Evolutionary conservation across 2,888 invertebrate genomes (phyloP).

Genomic region (Teleiodes luculella): DNA sequence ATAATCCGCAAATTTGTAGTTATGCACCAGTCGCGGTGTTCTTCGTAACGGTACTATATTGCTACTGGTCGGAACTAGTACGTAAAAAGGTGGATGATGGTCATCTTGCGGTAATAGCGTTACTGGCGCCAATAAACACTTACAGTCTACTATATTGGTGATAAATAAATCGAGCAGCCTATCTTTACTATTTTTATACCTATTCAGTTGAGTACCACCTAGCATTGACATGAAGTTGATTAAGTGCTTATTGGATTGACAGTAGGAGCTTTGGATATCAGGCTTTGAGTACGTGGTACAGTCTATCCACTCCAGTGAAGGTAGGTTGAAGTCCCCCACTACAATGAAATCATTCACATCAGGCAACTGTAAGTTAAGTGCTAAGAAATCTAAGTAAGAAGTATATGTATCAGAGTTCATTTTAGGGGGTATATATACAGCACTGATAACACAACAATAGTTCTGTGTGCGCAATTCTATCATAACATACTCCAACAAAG

Average conservation of each 20-base stretch:
- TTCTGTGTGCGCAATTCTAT: too few relatives aligned
- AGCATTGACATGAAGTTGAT: constrained; percentile 7
- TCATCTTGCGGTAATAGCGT: not conserved
- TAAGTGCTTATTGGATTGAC: not conserved
- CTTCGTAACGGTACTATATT: not conserved
- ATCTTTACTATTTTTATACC: not conserved
- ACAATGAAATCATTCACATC: constrained; percentile 1
- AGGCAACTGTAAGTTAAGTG: not conserved
- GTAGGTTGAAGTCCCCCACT: constrained; percentile 12
- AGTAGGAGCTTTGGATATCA: not conserved
- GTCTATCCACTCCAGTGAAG: constrained; percentile 8
- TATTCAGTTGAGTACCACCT: not conserved
- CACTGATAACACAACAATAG: too few relatives aligned
- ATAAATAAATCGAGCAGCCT: not conserved
- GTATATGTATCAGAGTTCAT: too few relatives aligned
- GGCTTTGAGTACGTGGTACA: not conserved
- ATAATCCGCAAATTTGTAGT: not conserved
- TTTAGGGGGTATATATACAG: too few relatives aligned
- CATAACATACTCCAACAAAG: too few relatives aligned
- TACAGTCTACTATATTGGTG: not conserved
- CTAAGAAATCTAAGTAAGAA: constrained; percentile 1
- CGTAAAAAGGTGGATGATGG: not conserved
- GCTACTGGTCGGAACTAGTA: not conserved
- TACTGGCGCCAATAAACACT: not conserved
- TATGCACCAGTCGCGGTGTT: not conserved